Conservation (phyloP, 2,888 invertebrate species). For the Tetanocera ferruginea region DNA sequence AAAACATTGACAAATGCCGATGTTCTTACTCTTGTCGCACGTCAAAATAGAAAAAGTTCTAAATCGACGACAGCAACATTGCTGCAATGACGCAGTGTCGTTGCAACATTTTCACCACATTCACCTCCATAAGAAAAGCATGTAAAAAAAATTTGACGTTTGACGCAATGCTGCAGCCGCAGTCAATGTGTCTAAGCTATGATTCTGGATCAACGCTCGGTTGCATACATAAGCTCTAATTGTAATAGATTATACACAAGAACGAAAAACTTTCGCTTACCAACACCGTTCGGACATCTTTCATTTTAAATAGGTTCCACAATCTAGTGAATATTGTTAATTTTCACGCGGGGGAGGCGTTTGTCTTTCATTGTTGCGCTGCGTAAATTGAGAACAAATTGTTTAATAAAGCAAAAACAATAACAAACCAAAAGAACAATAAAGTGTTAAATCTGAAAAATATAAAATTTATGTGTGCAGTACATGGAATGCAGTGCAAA, state of each 20-base stretch:
- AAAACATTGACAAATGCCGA: too few species aligned
- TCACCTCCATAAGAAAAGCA: too few species aligned
- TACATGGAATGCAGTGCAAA: not conserved
- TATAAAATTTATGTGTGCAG: not conserved
- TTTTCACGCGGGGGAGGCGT: conserved; percentile 26
- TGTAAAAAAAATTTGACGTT: too few species aligned
- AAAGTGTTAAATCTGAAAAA: not conserved
- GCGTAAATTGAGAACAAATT: conserved; percentile 22
- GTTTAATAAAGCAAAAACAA: conserved; percentile 2
- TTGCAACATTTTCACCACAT: too few species aligned
- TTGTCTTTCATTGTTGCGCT: conserved; percentile 7
- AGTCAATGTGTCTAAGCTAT: too few species aligned
- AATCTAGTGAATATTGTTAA: conserved; percentile 12
- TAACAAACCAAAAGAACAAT: not conserved
- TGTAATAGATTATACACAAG: not conserved
- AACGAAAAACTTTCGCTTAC: not conserved
- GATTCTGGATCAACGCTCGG: too few species aligned
- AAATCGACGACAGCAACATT: too few species aligned
- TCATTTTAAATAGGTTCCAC: conserved; percentile 2
- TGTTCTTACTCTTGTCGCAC: too few species aligned
- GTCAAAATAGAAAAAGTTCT: too few species aligned
- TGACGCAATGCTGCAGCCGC: too few species aligned
- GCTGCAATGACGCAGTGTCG: too few species aligned
- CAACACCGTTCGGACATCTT: too few species aligned
- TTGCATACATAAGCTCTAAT: not conserved